These are phyloP conservation scores for Allophyes oxyacanthae DNA, from an alignment of 2,888 invertebrate species.

Conservation along the genomic window DNA sequence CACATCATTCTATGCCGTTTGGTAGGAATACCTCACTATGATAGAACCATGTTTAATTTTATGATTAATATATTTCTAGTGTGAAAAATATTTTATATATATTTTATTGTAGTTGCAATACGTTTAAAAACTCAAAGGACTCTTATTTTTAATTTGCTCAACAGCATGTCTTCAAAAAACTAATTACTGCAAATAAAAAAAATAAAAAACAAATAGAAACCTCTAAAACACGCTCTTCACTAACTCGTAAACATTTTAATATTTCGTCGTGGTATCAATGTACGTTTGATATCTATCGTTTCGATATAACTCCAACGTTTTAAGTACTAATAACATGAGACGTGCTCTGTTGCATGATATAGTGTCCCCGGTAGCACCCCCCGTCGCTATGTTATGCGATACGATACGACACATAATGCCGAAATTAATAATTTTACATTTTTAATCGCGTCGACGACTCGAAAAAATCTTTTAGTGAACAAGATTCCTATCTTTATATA, in stretches of 20 bases:
- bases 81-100: too few species aligned
- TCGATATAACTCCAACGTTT: conserved; percentile 78
- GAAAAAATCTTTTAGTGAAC: conserved; percentile 50
- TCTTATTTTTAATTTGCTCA: too few species aligned
- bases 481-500: conserved; percentile 53
- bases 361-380: conserved; percentile 83
- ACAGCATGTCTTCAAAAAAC: too few species aligned
- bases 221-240: conserved; percentile 53
- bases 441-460: conserved; percentile 56
- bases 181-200: neutral
- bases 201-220: conserved; percentile 6
- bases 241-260: conserved; percentile 69
- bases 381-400: conserved; percentile 80
- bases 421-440: conserved; percentile 66
- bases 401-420: conserved; percentile 80
- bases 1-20: too few species aligned
- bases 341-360: conserved; percentile 67
- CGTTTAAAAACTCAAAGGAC: too few species aligned
- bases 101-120: too few species aligned
- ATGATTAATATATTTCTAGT: too few species aligned
- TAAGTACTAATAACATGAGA: conserved; percentile 77
- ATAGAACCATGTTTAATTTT: too few species aligned
- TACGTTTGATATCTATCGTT: conserved; percentile 80
- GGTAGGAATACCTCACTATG: too few species aligned
- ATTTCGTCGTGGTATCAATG: conserved; percentile 73